These are phyloP conservation scores for Meiosimyza platycephala DNA, from an alignment of 2,888 invertebrate species.

Conservation along the genomic window DNA sequence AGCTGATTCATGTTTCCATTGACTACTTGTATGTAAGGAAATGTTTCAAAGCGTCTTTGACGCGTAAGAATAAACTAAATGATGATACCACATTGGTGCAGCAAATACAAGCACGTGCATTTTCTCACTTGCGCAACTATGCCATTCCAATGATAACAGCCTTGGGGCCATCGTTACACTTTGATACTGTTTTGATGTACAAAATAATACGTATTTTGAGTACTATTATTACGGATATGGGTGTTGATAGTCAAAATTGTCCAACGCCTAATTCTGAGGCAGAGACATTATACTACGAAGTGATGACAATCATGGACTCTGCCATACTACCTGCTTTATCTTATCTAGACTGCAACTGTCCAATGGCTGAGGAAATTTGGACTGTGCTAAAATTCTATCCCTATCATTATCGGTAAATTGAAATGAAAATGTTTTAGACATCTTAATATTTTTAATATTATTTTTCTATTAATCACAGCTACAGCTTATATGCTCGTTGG, in stretches of 20 bases:
- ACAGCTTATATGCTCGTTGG: constrained; percentile 95
- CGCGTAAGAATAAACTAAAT: constrained; percentile 74
- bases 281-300: constrained; percentile 81
- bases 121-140: constrained; percentile 78
- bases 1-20: constrained; percentile 84
- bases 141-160: constrained; percentile 88
- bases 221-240: constrained; percentile 64
- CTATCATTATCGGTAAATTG: constrained; percentile 78
- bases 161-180: constrained; percentile 88
- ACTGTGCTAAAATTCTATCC: constrained; percentile 86
- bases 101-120: constrained; percentile 71
- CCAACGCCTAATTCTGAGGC: constrained; percentile 58
- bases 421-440: neutral
- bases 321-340: constrained; percentile 91
- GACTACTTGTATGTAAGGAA: constrained; percentile 88
- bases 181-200: constrained; percentile 89
- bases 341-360: constrained; percentile 93
- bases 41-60: constrained; percentile 77
- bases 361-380: constrained; percentile 97
- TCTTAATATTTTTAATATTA: constrained; percentile 5
- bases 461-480: constrained; percentile 68
- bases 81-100: constrained; percentile 59
- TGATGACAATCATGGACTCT: constrained; percentile 87
- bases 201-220: constrained; percentile 77
- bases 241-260: constrained; percentile 63